Conservation (phyloP, 2,797 vertebrate genomes). For the Sebastes dallii region DNA sequence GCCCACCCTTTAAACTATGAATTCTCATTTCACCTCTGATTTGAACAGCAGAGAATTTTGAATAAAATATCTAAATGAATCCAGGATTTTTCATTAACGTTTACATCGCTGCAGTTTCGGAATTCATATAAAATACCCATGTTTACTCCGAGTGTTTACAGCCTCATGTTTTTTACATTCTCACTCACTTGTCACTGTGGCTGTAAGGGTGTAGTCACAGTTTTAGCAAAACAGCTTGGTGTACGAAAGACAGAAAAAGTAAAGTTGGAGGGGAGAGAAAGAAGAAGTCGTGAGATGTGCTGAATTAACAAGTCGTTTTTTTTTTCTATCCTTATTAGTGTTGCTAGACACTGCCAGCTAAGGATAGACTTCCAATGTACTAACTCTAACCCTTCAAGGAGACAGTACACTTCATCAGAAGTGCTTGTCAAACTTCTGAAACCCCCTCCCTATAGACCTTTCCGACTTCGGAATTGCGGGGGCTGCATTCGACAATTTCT, state of each 20-base stretch:
- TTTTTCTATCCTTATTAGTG: neutral
- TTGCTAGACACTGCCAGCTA: neutral
- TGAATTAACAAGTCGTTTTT: neutral
- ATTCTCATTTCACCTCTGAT: neutral
- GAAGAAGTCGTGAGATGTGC: neutral
- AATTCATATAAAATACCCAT: neutral
- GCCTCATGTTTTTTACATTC: neutral
- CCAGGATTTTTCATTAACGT: neutral
- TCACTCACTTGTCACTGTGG: neutral
- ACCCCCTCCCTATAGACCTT: neutral
- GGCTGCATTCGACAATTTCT: neutral
- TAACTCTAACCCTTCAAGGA: neutral
- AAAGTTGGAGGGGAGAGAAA: neutral
- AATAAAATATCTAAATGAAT: too few relatives aligned
- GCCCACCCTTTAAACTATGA: too few relatives aligned
- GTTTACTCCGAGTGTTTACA: neutral
- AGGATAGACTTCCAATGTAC: neutral
- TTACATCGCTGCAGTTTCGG: neutral
- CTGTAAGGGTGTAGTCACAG: neutral
- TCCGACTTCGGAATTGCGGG: neutral
- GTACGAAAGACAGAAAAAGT: neutral
- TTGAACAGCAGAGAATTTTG: neutral
- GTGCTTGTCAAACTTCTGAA: neutral
- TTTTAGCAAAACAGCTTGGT: neutral
- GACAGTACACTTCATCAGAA: neutral